Percentiles rank a stretch among this genome's conserved stretches.
Evolutionary conservation across 2,113 vertebrate species (phyloP).

Genomic region (Nannobrachium achirus): DNA sequence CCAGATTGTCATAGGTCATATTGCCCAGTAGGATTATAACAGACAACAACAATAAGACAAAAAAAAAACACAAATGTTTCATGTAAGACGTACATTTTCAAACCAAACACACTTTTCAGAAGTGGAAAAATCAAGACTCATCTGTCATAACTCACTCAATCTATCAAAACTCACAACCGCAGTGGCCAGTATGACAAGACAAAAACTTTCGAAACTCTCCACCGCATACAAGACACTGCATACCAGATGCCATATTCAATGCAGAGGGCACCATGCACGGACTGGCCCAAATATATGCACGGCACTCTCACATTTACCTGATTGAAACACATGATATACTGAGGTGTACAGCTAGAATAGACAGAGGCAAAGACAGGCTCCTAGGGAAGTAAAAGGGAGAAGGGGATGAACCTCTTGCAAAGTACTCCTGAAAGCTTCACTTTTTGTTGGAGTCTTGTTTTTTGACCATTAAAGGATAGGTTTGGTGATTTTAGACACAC

Average conservation of each 20-base stretch:
- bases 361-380: constrained; percentile 82
- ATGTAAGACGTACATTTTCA: neutral
- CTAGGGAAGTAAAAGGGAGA: constrained; percentile 64
- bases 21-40: no score
- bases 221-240: constrained; percentile 58
- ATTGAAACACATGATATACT: constrained; percentile 83
- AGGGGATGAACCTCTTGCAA: constrained; percentile 31
- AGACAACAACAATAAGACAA: no score
- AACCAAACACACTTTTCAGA: constrained; percentile 7
- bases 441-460: no score
- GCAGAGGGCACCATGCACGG: constrained; percentile 38
- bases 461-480: no score
- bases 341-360: constrained; percentile 72
- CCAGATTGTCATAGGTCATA: no score
- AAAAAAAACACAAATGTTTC: neutral
- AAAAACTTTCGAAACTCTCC: constrained; percentile 3
- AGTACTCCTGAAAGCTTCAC: neutral
- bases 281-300: constrained; percentile 8
- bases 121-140: neutral
- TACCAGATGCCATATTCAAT: constrained; percentile 10
- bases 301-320: constrained; percentile 69
- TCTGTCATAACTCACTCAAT: neutral
- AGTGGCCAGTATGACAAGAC: constrained; percentile 1
- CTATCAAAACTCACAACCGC: constrained; percentile 1
- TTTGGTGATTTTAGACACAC: no score